phyloP scores from a whole-genome alignment of 2,113 vertebrate species.

The Craseonycteris thonglongyai region DNA sequence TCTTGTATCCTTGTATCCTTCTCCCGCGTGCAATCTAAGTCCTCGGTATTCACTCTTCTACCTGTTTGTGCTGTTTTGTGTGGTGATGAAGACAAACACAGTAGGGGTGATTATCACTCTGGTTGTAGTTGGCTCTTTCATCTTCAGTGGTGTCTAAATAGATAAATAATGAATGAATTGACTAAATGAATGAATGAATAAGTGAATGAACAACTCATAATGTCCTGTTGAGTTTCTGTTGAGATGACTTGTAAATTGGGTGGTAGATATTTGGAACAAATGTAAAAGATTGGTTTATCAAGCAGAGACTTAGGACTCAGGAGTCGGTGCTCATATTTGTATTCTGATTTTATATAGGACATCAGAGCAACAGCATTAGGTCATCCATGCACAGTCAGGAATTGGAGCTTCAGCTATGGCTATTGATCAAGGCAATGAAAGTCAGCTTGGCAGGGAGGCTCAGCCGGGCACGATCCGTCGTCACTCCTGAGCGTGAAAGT shows the following conservation, averaged over 20 bases:
- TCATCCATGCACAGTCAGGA: background rate
- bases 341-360: background rate
- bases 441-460: background rate
- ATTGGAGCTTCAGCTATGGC: background rate
- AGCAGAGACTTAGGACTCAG: background rate
- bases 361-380: background rate
- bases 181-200: background rate
- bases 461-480: fast-evolving
- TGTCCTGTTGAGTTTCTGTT: background rate
- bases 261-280: background rate
- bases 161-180: background rate
- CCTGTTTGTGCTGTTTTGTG: background rate
- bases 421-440: background rate
- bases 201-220: background rate
- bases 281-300: background rate
- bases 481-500: background rate
- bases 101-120: background rate
- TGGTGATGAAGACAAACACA: background rate
- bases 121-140: background rate
- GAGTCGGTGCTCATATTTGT: background rate
- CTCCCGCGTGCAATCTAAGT: background rate
- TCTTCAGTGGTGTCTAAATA: background rate
- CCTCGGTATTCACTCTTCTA: background rate
- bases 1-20: background rate
- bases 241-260: background rate